Conservation (phyloP, 2,113 vertebrate genomes). For the Lanius ludovicianus region DNA sequence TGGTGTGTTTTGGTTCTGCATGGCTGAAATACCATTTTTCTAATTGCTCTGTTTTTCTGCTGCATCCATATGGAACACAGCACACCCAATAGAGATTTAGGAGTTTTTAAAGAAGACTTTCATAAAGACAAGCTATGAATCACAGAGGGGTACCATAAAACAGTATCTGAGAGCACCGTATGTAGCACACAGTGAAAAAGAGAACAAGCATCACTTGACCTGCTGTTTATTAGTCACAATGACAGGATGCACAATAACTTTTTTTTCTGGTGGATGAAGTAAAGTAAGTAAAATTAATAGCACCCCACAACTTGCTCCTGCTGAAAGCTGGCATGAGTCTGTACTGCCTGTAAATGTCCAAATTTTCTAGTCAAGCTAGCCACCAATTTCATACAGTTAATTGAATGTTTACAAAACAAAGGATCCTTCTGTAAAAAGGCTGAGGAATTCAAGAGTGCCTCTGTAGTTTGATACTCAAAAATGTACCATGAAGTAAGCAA, state of each 20-base stretch:
- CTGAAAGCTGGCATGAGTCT: not conserved
- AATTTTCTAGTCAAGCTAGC: not conserved
- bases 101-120: not conserved
- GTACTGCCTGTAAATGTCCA: not conserved
- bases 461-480: not conserved
- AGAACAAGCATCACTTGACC: not conserved
- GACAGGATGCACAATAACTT: not conserved
- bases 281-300: not conserved
- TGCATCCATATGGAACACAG: not conserved
- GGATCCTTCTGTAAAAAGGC: not conserved
- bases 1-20: not conserved
- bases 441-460: not conserved
- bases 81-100: not conserved
- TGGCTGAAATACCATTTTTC: not conserved
- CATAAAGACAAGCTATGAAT: not conserved
- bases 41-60: not conserved
- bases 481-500: not conserved
- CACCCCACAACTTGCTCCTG: not conserved
- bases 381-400: not conserved
- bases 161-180: accelerated
- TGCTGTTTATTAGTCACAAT: not conserved
- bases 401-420: constrained; percentile 17
- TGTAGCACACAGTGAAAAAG: not conserved
- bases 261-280: not conserved
- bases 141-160: not conserved